Base-by-base conservation (phyloP, 2,113 vertebrate species). In the Sander lucioperca region DNA sequence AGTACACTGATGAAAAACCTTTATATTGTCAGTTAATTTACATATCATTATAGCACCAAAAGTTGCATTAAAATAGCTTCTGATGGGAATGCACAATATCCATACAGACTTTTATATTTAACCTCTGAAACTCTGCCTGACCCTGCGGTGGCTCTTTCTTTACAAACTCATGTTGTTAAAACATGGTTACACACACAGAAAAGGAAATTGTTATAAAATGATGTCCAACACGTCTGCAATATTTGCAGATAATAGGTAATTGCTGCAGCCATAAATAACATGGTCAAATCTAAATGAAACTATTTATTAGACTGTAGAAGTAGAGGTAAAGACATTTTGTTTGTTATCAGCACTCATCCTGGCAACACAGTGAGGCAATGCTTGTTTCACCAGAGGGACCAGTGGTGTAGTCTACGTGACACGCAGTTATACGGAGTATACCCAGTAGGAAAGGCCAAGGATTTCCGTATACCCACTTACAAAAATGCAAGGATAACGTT, bases 11-110 rank as follows among this genome's bases (percentile, higher is more conserved):
- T 61, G 19, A 47, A 66, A 51, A 61, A 53, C 9, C 33, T 53
- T 15, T 14, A 62, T 50, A 79, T 43, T 43, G 61, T 11, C 51
- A 48, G 45, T 53, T 66, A 11, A 78, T 77, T 59, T 78, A 30
- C 68, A 81, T 74, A 19, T 68, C 30, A 73, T 77, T 68, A 80
- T 0, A 71, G 19, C 59, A 25, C 9, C 48, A 6, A 9, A 8
- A 59, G 19, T 45, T 56, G 45, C 27, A 77, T 59, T 82, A 4
- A 50, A 19, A 64, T 10, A 1, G 13, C 30, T 33, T 21, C 16
- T 64, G 21, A 83, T 65, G 45, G 6, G 8, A 36, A 45, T 47
- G 33, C 23, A 12, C 7, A 23, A n/a, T n/a, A 43, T 48, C 45
- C 18, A 48, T 9, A 47, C 1, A 30, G 48, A 62, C n/a, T 36